These are phyloP conservation scores for Paedocypris sp. DNA, from an alignment of 2,113 vertebrate genomes.

Conservation along the genomic window DNA sequence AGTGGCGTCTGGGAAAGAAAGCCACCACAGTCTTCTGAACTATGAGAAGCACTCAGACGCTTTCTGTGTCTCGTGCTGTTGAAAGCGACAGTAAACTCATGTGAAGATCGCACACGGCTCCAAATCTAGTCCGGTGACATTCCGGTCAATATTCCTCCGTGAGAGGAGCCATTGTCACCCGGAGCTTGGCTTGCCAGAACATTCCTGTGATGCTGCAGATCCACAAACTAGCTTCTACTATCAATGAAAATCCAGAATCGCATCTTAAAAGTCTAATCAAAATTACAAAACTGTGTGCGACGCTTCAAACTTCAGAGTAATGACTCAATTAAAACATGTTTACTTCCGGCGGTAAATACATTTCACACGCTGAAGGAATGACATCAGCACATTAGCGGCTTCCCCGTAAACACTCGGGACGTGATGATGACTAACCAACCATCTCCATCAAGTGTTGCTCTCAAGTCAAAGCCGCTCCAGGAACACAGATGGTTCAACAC, in stretches of 20 bases:
- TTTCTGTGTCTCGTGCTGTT: not conserved
- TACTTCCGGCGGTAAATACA: not conserved
- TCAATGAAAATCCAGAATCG: too few relatives aligned
- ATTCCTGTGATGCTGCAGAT: not conserved
- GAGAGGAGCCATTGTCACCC: not conserved
- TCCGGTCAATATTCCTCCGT: not conserved
- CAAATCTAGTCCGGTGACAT: not conserved
- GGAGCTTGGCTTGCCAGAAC: not conserved
- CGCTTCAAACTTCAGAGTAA: not conserved
- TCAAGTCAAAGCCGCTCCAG: slow-evolving; percentile 29
- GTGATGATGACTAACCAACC: slow-evolving; percentile 20
- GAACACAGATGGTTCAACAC: slow-evolving; percentile 32
- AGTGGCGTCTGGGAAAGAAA: not conserved
- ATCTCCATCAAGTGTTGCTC: slow-evolving; percentile 24
- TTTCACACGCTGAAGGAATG: slow-evolving; percentile 2
- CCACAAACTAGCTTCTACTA: too few relatives aligned
- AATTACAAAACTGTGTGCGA: not conserved
- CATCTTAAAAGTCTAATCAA: too few relatives aligned
- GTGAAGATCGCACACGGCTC: not conserved
- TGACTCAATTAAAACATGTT: not conserved
- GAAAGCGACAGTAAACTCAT: slow-evolving; percentile 4
- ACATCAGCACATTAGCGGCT: slow-evolving; percentile 18
- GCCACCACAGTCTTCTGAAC: not conserved
- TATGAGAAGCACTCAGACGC: not conserved
- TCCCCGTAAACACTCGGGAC: not conserved